phyloP scores from a whole-genome alignment of 2,113 vertebrate genomes.

The Gymnorhina tibicen region DNA sequence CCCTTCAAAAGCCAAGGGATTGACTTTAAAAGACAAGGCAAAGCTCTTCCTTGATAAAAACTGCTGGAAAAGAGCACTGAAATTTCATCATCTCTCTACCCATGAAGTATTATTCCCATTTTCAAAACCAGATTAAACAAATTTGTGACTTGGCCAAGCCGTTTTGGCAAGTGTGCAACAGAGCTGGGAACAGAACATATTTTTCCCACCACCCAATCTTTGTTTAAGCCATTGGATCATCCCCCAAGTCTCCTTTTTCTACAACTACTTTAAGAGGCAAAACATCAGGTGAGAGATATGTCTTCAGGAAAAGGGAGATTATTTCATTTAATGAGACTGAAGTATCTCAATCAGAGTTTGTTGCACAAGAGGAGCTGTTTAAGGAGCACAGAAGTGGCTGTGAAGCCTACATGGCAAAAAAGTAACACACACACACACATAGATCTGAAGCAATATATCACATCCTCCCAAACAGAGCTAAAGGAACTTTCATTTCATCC shows the following conservation, averaged over 20 bases:
- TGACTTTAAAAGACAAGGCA: neutral
- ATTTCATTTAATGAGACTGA: neutral
- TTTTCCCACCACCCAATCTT: constrained; percentile 6
- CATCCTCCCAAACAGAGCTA: neutral
- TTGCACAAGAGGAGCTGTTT: neutral
- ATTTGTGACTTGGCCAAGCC: constrained; percentile 45
- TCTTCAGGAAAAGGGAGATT: neutral
- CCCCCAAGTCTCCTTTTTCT: neutral
- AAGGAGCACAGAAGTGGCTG: neutral
- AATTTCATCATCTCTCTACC: neutral
- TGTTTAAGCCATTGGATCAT: neutral
- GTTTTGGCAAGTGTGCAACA: neutral
- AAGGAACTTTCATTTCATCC: neutral
- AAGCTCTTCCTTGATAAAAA: neutral
- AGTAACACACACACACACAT: neutral
- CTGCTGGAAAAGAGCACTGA: neutral
- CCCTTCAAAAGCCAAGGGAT: neutral
- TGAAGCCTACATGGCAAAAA: neutral
- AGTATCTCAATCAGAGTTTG: neutral
- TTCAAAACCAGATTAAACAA: constrained; percentile 54
- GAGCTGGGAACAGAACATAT: constrained; percentile 27
- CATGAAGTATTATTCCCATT: constrained; percentile 18
- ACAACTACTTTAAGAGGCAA: neutral
- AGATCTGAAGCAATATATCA: neutral
- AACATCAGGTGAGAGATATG: neutral